These are phyloP conservation scores for Polydrusus tereticollis DNA, from an alignment of 2,888 invertebrate species.

Conservation along the genomic window DNA sequence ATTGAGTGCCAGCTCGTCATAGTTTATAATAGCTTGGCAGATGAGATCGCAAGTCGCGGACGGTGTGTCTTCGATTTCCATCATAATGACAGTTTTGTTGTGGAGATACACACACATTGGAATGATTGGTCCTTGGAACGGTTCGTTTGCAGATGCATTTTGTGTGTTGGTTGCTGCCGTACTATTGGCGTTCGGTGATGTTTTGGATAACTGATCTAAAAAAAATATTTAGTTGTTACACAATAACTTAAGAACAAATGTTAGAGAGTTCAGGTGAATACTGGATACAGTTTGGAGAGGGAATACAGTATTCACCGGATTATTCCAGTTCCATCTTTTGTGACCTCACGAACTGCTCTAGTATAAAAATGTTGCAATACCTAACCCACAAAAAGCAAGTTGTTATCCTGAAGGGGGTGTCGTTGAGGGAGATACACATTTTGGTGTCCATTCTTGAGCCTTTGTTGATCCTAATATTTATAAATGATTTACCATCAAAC, in stretches of 20 bases:
- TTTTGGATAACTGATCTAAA: conserved; percentile 18
- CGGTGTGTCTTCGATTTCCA: conserved; percentile 85
- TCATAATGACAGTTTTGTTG: conserved; percentile 81
- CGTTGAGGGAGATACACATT: too few species aligned
- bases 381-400: too few species aligned
- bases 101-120: conserved; percentile 86
- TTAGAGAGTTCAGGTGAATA: background rate
- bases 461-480: too few species aligned
- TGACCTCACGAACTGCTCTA: too few species aligned
- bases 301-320: too few species aligned
- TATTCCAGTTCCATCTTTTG: too few species aligned
- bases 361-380: too few species aligned
- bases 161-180: conserved; percentile 52
- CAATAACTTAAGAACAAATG: too few species aligned
- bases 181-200: conserved; percentile 10
- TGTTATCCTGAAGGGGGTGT: too few species aligned
- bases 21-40: conserved; percentile 75
- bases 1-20: conserved; percentile 85
- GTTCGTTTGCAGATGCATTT: conserved; percentile 55
- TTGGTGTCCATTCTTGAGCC: too few species aligned
- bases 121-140: conserved; percentile 64
- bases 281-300: too few species aligned
- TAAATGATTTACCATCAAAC: too few species aligned
- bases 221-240: background rate
- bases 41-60: conserved; percentile 73